These are phyloP conservation scores for Cephus sareptanus DNA, from an alignment of 2,888 invertebrate species.

Conservation along the genomic window DNA sequence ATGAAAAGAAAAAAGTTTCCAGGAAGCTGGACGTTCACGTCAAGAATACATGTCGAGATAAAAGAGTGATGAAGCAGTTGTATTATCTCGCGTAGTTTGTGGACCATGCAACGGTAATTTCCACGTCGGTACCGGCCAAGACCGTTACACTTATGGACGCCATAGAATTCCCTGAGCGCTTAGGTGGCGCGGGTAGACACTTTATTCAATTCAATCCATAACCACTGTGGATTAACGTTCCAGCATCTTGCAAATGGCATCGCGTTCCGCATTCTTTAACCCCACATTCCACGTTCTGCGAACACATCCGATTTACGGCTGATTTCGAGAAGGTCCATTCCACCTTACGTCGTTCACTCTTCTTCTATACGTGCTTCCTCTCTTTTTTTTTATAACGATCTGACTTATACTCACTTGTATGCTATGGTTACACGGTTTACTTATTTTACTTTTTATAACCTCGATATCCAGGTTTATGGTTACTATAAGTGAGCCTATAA, in stretches of 20 bases:
- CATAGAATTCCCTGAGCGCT: not conserved
- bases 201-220: not conserved
- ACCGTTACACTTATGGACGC: constrained; percentile 62
- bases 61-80: not conserved
- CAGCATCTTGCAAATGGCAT: not conserved
- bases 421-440: not conserved
- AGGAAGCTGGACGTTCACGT: not conserved
- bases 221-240: not conserved
- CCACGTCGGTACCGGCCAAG: constrained; percentile 42
- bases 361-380: not conserved
- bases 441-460: not conserved
- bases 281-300: not conserved
- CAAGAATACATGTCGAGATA: not conserved
- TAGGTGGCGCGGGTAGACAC: not conserved
- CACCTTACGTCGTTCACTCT: not conserved
- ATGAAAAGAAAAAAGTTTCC: not conserved
- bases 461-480: not conserved
- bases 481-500: not conserved
- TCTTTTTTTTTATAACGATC: not conserved
- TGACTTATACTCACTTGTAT: not conserved
- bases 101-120: constrained; percentile 62
- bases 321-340: not conserved
- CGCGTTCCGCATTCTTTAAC: not conserved
- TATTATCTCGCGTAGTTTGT: constrained; percentile 48
- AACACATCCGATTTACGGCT: not conserved